Evolutionary conservation across 2,888 invertebrate species (phyloP), one percentile per base, ranked within the genome.

Genomic region (Ichneumoninae sp.): DNA sequence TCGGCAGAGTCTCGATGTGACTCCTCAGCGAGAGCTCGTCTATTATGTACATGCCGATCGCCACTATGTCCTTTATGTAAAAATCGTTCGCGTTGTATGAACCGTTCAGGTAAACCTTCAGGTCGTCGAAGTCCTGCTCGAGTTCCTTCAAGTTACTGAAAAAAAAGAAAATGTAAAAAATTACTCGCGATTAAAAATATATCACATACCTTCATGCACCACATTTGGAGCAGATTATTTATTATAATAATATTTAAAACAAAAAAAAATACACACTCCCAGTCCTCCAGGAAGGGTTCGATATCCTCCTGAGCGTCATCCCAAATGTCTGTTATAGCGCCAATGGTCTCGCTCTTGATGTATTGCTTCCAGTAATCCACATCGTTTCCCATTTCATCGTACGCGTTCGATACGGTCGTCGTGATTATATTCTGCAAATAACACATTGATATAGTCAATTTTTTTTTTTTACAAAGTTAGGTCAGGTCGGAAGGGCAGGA

Each of bases 51-150:
- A 96, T 94, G 0, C 96, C 95, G 80, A 97, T 95, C 80, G 95
- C 96, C 0, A 97, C 96, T 0, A 97, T 95, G 90, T 97, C 96
- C 91, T 96, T 96, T 3, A 97, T 96, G 90, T 97, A 97, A 91
- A 98, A 98, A 86, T 97, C 97, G 90, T 98, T 97, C 0, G 96
- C 95, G 74, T 96, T 95, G 89, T 97, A 97, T 0, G 97, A 97
- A 69, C 96, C 95, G 92, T 97, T 97, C 0, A 97, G 92, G 90
- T 96, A 97, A 0, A 93, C 87, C 87, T 96, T 95, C 69, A 98
- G 95, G 16, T 96, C 95, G 72, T 96, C 95, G n/a, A 96, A 93
- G 92, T 97, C 97, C 40, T 96, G 95, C 91, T 97, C 96, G 65
- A 98, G 95, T 0, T 96, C 95, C 87, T 95, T 96, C n/a, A 97